Conservation (phyloP, 2,113 vertebrate genomes). For the Poeciliopsis turrubarensis region DNA sequence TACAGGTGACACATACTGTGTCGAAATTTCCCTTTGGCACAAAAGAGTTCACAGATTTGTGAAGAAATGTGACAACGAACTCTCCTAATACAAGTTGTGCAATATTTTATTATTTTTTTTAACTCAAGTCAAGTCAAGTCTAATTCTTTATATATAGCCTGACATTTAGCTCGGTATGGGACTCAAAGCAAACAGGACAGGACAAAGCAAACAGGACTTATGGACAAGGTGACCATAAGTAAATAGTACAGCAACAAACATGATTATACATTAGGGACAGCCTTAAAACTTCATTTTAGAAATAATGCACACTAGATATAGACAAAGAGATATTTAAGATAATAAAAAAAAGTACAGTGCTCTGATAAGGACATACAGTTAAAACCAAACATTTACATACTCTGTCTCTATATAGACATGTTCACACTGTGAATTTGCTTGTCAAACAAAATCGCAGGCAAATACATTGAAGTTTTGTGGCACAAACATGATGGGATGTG, state of each 20-base stretch:
- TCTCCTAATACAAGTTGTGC: too few relatives aligned
- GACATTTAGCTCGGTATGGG: neutral
- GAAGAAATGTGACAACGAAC: too few relatives aligned
- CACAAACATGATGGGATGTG: too few relatives aligned
- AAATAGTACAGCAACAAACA: neutral
- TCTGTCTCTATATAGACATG: too few relatives aligned
- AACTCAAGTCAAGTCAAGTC: too few relatives aligned
- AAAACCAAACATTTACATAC: neutral
- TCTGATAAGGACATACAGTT: neutral
- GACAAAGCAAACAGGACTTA: neutral
- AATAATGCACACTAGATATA: neutral
- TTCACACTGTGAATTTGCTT: too few relatives aligned
- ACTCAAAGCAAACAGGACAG: neutral
- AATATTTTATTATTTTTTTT: too few relatives aligned
- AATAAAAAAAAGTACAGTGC: neutral
- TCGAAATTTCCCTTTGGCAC: too few relatives aligned
- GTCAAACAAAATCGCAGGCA: too few relatives aligned
- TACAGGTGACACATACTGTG: neutral
- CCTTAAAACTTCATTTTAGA: neutral
- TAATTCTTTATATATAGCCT: neutral
- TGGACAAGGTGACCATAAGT: neutral
- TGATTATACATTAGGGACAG: neutral
- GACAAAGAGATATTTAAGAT: neutral
- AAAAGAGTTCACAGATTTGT: neutral
- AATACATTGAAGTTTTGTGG: too few relatives aligned